Evolutionary conservation across 2,888 invertebrate species (phyloP), one percentile per base, ranked within the genome.

Genomic region (Cyclophora albipunctata): DNA sequence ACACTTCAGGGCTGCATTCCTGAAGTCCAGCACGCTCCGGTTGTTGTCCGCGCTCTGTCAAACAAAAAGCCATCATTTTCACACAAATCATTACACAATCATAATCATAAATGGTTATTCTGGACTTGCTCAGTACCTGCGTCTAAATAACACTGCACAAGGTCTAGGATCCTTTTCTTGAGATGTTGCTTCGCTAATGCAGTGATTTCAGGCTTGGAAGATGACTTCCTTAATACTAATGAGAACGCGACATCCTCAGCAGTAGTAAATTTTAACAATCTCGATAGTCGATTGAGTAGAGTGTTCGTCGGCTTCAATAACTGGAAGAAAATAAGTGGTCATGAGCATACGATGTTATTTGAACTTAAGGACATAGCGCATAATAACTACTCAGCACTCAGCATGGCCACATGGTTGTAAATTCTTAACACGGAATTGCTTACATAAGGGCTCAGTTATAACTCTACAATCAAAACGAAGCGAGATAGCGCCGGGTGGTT

Each of bases 191-290:
- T 90, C 35, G 97, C 95, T 70, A 93, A 90, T 62, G 89, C 90
- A 56, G 92, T 91, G 52, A 95, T 91, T 68, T 97, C 97, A 46
- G 91, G 74, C 78, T 93, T 94, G 45, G 92, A 91, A 20, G 97
- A 96, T 73, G 95, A 93, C 59, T 95, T 78, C 63, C 94, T 92
- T 60, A 98, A 88, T 55, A 96, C 94, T 70, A 98, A 90, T 52
- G 96, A 95, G 83, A 98, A 93, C 47, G 95, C 94, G 71, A 97
- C 95, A 91, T 98, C 98, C 86, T 97, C 96, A 45, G 97, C 94
- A 66, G 95, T 92, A 55, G 94, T 94, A 71, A 98, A 92, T 78
- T 94, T 94, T 71, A 97, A 91, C 71, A 95, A 91, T 90, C 95
- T 94, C 82, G 95, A 94, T 68, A 98, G 90, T 75, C 96, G 94